Percentiles rank a stretch among this genome's conserved stretches.
These are phyloP conservation scores for Lampris incognitus DNA, from an alignment of 2,113 vertebrate genomes.

Conservation along the genomic window DNA sequence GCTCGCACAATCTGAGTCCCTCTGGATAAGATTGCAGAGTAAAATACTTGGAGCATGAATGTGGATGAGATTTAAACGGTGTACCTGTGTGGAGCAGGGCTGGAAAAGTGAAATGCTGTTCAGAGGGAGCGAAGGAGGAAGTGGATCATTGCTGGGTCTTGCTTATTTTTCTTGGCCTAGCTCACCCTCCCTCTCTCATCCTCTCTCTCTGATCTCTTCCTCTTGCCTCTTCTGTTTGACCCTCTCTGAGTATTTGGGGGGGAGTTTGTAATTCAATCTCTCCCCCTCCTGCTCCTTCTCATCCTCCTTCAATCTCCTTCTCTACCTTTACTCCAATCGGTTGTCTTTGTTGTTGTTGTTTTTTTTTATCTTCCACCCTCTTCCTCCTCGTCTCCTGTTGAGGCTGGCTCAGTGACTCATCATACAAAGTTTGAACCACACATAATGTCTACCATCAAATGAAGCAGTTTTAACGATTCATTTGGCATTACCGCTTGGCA, in stretches of 20 bases:
- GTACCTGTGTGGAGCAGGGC: too few relatives aligned
- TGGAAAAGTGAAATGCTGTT: too few relatives aligned
- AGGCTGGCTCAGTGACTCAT: too few relatives aligned
- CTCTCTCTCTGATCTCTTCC: neutral
- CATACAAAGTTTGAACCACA: too few relatives aligned
- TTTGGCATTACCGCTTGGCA: too few relatives aligned
- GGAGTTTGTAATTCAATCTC: neutral
- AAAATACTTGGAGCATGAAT: too few relatives aligned
- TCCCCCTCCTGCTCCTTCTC: neutral
- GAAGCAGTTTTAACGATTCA: too few relatives aligned
- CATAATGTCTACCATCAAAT: too few relatives aligned
- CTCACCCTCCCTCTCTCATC: neutral
- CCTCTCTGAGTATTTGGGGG: neutral
- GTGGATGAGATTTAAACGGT: too few relatives aligned
- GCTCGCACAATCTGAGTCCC: too few relatives aligned
- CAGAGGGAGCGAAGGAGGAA: neutral
- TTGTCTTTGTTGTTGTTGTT: too few relatives aligned
- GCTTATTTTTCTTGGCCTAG: slow-evolving; percentile 15
- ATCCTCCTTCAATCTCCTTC: neutral
- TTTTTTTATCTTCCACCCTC: neutral
- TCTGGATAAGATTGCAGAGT: too few relatives aligned
- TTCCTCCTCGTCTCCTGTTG: neutral
- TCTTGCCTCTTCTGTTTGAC: neutral
- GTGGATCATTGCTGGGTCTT: neutral
- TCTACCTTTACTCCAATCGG: neutral